These are phyloP conservation scores for Idaea aversata DNA, from an alignment of 2,888 invertebrate genomes.

Conservation along the genomic window DNA sequence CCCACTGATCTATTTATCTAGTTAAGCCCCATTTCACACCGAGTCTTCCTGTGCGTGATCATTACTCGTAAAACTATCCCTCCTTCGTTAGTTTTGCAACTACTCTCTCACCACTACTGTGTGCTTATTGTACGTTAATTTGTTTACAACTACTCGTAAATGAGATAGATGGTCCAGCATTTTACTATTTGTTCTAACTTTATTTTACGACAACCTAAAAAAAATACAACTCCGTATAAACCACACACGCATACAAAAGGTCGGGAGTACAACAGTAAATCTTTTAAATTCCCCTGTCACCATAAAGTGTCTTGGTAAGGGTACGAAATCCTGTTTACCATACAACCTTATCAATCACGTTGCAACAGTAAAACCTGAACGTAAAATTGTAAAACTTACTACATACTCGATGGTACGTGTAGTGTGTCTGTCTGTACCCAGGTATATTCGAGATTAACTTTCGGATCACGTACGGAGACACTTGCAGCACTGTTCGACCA, in stretches of 20 bases:
- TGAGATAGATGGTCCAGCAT: neutral
- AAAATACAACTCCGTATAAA: neutral
- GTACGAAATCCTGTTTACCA: slow-evolving; percentile 10
- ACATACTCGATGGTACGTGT: slow-evolving; percentile 29
- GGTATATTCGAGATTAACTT: slow-evolving; percentile 38
- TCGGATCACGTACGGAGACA: slow-evolving; percentile 65
- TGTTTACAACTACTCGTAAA: neutral
- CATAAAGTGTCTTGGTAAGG: neutral
- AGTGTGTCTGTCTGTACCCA: slow-evolving; percentile 9
- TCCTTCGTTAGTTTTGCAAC: neutral
- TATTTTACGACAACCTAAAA: neutral
- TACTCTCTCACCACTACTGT: neutral
- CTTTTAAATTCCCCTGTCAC: slow-evolving; percentile 1
- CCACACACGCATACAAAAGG: neutral
- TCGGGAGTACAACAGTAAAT: neutral
- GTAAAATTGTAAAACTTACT: slow-evolving; percentile 44
- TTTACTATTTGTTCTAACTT: neutral
- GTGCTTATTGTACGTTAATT: neutral
- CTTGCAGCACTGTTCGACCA: slow-evolving; percentile 72
- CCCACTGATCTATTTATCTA: neutral
- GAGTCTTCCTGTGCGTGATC: slow-evolving; percentile 1
- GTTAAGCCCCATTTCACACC: neutral
- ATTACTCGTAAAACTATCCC: slow-evolving; percentile 1
- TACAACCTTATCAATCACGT: slow-evolving; percentile 54
- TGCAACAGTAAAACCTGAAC: slow-evolving; percentile 46